Evolutionary conservation across 1,140 invertebrate genomes (phyloP).

Genomic region (Brevipalpus yothersi): DNA sequence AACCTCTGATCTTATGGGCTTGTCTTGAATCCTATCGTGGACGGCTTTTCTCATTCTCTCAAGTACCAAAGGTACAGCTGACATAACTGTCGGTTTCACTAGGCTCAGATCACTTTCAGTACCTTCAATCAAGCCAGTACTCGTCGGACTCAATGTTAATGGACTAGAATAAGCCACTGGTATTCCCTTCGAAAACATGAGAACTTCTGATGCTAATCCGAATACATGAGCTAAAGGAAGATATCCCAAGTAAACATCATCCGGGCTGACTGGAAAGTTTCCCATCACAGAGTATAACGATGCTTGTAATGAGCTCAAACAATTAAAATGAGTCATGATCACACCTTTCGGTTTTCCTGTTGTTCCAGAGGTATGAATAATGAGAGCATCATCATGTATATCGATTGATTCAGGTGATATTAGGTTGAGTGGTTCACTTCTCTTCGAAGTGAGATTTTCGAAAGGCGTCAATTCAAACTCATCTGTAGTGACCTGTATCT

Average conservation of each 20-base stretch:
- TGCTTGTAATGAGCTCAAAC: conserved; percentile 60
- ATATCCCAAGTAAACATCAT: conserved; percentile 52
- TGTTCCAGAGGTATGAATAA: conserved; percentile 88
- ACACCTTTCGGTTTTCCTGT: conserved; percentile 62
- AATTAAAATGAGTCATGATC: conserved; percentile 54
- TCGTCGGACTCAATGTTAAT: conserved; percentile 20
- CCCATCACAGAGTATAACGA: conserved; percentile 24
- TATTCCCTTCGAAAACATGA: conserved; percentile 37
- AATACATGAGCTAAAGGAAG: conserved; percentile 37
- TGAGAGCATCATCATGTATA: conserved; percentile 26
- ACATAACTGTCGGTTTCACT: conserved; percentile 71
- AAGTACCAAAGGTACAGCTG: conserved; percentile 80
- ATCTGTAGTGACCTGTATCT: too few relatives aligned
- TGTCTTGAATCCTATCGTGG: conserved; percentile 54
- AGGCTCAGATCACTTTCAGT: conserved; percentile 54
- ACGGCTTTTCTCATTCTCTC: conserved; percentile 87
- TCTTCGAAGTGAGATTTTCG: too few relatives aligned
- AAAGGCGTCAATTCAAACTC: too few relatives aligned
- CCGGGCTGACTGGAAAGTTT: background rate
- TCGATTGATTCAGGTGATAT: background rate
- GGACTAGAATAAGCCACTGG: conserved; percentile 81
- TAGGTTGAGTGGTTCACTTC: too few relatives aligned
- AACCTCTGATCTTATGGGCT: conserved; percentile 41
- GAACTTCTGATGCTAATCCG: conserved; percentile 23
- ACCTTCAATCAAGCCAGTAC: conserved; percentile 43